Evolutionary conservation across 2,113 vertebrate genomes (phyloP), one percentile per base, ranked within the genome.

Genomic region (Centropristis striata): DNA sequence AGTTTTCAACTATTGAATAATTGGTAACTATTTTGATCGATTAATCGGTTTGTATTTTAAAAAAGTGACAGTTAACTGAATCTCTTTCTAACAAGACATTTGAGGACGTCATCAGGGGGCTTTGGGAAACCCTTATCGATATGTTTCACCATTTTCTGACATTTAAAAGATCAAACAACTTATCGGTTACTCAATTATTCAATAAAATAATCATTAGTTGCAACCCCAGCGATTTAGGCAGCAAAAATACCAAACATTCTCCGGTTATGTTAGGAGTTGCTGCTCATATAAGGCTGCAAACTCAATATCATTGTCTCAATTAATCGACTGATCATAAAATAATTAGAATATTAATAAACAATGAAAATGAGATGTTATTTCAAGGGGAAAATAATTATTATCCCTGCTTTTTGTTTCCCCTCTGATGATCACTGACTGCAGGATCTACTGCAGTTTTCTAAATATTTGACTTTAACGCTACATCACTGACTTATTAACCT

Each of bases 401-500:
- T n/a, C n/a, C n/a, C n/a, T n/a, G n/a, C n/a, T n/a, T n/a, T 57
- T 44, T 14, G 18, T 64, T 44, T 80, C 16, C 13, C 3, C n/a
- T 42, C 36, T 46, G 8, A 32, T 51, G 16, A 68, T 59, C 1
- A 20, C 23, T 27, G 23, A 32, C 23, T 8, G 14, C 14, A 13
- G 9, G 6, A 50, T n/a, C 11, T 41, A 15, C 32, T 28, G 37
- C 8, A 23, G 10, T 32, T 15, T 13, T n/a, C 12, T 5, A 28
- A n/a, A 10, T 69, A 3, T 70, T 60, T 75, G 42, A 47, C 13
- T 63, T 4, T 5, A 46, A 60, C 1, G 1, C 15, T 27, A 10
- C 42, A 50, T 28, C 9, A 63, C n/a, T 68, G n/a, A 77, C 46
- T 60, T 50, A 55, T 79, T 67, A 50, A 75, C 41, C 41, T 46